phyloP scores from a whole-genome alignment of 2,113 vertebrate genomes.

The Dryoscopus gambensis region DNA sequence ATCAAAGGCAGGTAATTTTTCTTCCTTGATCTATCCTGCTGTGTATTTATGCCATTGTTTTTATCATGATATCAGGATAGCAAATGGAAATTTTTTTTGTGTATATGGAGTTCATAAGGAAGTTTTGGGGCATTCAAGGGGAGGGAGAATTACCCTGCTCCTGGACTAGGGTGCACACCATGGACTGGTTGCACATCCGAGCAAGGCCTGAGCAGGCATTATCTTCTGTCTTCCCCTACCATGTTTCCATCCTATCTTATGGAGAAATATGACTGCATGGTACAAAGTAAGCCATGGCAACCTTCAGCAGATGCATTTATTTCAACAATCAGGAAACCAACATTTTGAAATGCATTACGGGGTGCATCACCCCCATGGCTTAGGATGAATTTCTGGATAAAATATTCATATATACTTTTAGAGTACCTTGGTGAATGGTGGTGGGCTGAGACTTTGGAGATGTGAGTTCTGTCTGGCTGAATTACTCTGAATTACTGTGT shows the following conservation, averaged over 20 bases:
- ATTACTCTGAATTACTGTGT: not conserved
- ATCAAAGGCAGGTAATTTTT: slow-evolving; percentile 41
- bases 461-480: not conserved
- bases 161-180: not conserved
- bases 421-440: not conserved
- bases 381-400: not conserved
- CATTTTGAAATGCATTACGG: not conserved
- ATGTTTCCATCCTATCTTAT: not conserved
- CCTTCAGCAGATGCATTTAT: not conserved
- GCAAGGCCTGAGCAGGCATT: not conserved
- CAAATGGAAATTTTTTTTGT: not conserved
- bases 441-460: not conserved
- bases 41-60: slow-evolving; percentile 32
- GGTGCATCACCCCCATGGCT: not conserved
- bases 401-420: not conserved
- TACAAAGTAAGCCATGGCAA: not conserved
- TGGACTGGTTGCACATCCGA: not conserved
- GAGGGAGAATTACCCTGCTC: not conserved
- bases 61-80: not conserved
- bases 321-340: not conserved
- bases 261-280: not conserved
- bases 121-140: not conserved
- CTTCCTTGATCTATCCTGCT: not conserved
- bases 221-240: not conserved
- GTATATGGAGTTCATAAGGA: not conserved